Base-by-base conservation (phyloP, 2,113 vertebrate species). In the Platycercus adscitus region DNA sequence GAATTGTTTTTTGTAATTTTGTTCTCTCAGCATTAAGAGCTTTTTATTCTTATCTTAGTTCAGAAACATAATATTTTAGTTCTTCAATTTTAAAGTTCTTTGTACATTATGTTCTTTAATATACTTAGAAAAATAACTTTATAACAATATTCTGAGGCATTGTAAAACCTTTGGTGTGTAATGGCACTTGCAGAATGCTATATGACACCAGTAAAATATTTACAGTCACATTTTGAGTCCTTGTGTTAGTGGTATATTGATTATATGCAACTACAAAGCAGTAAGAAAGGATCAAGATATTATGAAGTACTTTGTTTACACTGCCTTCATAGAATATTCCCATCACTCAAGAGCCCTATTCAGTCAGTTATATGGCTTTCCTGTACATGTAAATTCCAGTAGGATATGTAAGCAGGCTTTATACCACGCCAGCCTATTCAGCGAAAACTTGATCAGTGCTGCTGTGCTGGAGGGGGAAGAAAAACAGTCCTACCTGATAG, bases 361-460 rank as follows among this genome's bases (percentile, higher is more conserved):
- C 24, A 55, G 56, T 23, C 31, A 23, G 46, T 23, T 37, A 3
- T 10, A 4, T 18, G 41, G 9, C 66, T 35, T 81, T 68, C 19
- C 71, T 50, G 17, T 37, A 20, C 35, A 9, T 1, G 1, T 44
- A 3, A 53, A 66, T 83, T 73, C 75, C 58, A 61, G 60, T 17
- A 35, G 76, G 16, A 49, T 47, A 18, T 6, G 7, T 19, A 37
- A 91, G 20, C 28, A 43, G 39, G 9, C 61, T 82, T 76, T 29
- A 14, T 0, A 0, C 68, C 39, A 3, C 39, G 60, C 33, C n/a
- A 80, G 1, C n/a, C n/a, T 52, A 1, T 28, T 44, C 21, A 28
- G 24, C 37, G 44, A 25, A 65, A 49, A 41, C 41, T 56, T 65
- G 11, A 39, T 65, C 31, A 37, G 71, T 24, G 25, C 61, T 88